Evolutionary conservation across 2,888 invertebrate species (phyloP), one percentile per base, ranked within the genome.

Genomic region (Antheraea yamamai): DNA sequence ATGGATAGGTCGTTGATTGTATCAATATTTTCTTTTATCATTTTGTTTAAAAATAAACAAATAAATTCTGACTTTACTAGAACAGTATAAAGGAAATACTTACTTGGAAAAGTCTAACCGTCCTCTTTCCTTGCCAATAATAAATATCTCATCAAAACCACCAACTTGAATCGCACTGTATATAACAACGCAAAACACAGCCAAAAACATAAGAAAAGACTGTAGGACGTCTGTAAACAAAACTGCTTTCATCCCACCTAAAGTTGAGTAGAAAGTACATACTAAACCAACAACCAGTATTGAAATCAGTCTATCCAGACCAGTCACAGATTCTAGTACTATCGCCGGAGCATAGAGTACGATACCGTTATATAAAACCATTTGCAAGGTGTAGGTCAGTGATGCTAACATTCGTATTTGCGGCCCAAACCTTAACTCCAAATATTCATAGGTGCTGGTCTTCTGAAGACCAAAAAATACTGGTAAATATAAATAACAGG

Each of bases 321-420:
- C 97, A 1, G 98, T 98, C 52, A 98, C 97, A 2, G 98, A 96
- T 89, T 97, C 97, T 30, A 99, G 89, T 0, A 99, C 98, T 79
- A 99, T 95, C 0, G 99, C 97, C 2, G 99, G 99, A 0, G 99
- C 99, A 89, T 98, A 99, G 16, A 99, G 92, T 26, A 98, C 99
- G 81, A 99, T 97, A 0, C 98, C 98, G 95, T 98, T 98, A 83
- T 98, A 98, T 30, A 98, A 93, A 81, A 98, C 96, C 97, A 98
- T 98, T 94, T 99, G 99, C 68, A 98, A 84, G 75, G 97, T 97
- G 86, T 98, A 99, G 0, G 97, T 97, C 74, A 98, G 85, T 4
- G 98, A 98, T 0, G 98, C 98, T 30, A 96, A 91, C 79, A 97
- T 91, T 82, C 99, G 95, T 47, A 98, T 96, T 8, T 93, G 92